Percentiles rank a stretch among this genome's conserved stretches.
phyloP scores from a whole-genome alignment of 2,113 vertebrate species.

The Caloenas nicobarica region DNA sequence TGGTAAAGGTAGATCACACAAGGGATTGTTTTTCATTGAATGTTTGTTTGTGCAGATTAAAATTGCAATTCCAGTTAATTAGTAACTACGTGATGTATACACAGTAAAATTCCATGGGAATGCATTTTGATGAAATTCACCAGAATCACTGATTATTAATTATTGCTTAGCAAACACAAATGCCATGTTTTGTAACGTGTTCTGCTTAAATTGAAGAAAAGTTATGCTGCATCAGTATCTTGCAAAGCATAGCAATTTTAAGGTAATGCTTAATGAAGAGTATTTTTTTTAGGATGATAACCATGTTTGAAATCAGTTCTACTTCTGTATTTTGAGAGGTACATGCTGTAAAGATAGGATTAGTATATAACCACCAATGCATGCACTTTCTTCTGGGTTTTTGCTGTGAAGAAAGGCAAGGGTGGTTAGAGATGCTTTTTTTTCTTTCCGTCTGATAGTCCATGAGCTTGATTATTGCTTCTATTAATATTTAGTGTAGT shows the following conservation, averaged over 20 bases:
- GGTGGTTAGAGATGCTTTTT: background rate
- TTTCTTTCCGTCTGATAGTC: background rate
- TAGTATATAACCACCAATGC: background rate
- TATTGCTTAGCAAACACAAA: slow-evolving; percentile 19
- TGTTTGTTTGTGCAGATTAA: slow-evolving; percentile 5
- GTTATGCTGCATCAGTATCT: background rate
- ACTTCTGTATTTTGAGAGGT: background rate
- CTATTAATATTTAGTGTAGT: background rate
- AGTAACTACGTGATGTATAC: background rate
- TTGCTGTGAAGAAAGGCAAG: background rate
- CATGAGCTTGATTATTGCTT: background rate
- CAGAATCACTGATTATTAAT: slow-evolving; percentile 23
- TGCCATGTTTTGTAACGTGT: background rate
- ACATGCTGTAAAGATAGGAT: background rate
- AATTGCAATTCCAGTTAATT: slow-evolving; percentile 21
- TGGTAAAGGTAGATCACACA: background rate
- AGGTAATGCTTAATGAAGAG: background rate
- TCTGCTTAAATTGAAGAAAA: background rate
- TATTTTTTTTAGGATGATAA: background rate
- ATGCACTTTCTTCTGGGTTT: background rate
- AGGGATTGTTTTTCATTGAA: background rate
- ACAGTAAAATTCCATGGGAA: background rate
- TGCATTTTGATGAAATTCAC: background rate
- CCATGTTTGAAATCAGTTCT: background rate
- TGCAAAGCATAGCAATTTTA: background rate